Evolutionary conservation across 2,113 vertebrate genomes (phyloP).

Genomic region (Vireo altiloquus): DNA sequence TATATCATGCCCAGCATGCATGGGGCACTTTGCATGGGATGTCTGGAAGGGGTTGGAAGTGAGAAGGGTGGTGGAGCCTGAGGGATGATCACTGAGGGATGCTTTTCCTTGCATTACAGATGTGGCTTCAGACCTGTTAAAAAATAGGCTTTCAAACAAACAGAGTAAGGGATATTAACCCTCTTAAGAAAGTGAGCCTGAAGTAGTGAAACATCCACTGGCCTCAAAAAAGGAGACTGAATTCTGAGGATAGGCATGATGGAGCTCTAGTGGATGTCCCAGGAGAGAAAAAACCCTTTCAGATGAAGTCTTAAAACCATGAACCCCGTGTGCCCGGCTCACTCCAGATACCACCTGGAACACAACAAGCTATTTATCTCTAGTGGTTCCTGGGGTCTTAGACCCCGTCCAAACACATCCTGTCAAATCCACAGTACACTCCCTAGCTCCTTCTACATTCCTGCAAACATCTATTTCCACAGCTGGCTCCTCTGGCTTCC

Average conservation of each 20-base stretch:
- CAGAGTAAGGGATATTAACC: neutral
- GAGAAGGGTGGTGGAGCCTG: neutral
- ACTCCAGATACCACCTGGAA: neutral
- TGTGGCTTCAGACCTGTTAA: neutral
- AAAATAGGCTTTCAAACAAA: neutral
- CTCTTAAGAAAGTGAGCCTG: neutral
- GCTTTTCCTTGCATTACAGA: neutral
- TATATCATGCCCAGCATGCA: neutral
- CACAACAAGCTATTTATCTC: neutral
- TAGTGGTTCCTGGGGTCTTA: neutral
- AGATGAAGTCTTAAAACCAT: neutral
- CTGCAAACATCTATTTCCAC: neutral
- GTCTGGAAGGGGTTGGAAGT: neutral
- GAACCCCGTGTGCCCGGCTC: neutral
- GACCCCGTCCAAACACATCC: neutral
- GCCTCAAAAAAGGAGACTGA: neutral
- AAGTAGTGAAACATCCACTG: neutral
- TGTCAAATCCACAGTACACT: neutral
- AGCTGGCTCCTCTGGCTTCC: neutral
- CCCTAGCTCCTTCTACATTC: neutral
- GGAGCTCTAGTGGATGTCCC: neutral
- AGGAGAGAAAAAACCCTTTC: neutral
- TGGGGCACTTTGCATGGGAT: neutral
- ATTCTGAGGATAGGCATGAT: neutral
- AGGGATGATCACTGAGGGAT: rapidly evolving